Evolutionary conservation across 2,888 invertebrate genomes (phyloP).

Genomic region (Ochropacha duplaris): DNA sequence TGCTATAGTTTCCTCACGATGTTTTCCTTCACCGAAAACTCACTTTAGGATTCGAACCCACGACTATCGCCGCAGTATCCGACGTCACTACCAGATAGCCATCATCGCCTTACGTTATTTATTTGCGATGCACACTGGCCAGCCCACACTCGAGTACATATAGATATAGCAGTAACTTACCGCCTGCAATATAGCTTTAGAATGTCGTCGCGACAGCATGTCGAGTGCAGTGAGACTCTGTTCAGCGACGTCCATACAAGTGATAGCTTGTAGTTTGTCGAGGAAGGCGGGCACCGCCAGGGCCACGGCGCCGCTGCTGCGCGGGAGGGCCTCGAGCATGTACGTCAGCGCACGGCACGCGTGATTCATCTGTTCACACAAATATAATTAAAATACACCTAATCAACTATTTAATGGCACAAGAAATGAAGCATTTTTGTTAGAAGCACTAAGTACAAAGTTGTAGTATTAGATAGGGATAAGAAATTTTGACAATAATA

Average conservation of each 20-base stretch:
- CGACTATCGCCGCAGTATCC: too few species aligned
- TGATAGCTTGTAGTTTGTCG: slow-evolving; percentile 98
- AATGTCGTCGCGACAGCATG: slow-evolving; percentile 97
- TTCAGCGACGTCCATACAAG: slow-evolving; percentile 99
- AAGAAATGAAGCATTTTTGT: too few species aligned
- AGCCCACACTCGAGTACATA: background rate
- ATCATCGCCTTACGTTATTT: too few species aligned
- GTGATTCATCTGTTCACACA: slow-evolving; percentile 92
- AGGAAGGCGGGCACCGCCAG: slow-evolving; percentile 98
- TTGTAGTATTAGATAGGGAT: too few species aligned
- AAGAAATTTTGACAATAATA: too few species aligned
- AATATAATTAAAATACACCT: background rate
- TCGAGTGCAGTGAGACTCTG: slow-evolving; percentile 98
- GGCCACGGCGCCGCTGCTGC: slow-evolving; percentile 97
- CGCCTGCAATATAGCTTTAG: slow-evolving; percentile 97
- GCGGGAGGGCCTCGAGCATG: slow-evolving; percentile 99
- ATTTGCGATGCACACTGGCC: background rate
- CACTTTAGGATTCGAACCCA: too few species aligned
- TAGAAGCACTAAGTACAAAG: too few species aligned
- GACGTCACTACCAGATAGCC: too few species aligned
- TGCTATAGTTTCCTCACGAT: too few species aligned
- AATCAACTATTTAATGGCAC: too few species aligned
- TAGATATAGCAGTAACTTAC: slow-evolving; percentile 71
- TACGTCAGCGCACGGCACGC: slow-evolving; percentile 99
- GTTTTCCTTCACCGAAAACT: too few species aligned